A percentile compares a stretch with the other conserved stretches of the same genome.
phyloP scores from a whole-genome alignment of 2,113 vertebrate genomes.

The Conger conger region DNA sequence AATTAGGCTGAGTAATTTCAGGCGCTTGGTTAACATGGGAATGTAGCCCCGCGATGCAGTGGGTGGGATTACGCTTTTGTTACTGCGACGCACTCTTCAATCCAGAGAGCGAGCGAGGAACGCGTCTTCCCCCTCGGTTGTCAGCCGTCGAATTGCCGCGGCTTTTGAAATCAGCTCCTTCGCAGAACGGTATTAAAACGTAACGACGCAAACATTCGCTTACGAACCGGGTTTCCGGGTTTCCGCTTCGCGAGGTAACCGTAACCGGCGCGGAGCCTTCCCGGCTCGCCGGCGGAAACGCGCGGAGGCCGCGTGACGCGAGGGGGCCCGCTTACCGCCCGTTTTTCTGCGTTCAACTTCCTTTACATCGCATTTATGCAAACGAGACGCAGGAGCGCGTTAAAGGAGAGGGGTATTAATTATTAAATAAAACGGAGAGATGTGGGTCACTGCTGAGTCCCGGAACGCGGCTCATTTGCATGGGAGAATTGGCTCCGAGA shows the following conservation, averaged over 20 bases:
- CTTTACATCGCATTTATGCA: constrained; percentile 37
- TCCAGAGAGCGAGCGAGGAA: no score
- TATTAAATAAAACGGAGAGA: constrained; percentile 49
- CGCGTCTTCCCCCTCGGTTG: no score
- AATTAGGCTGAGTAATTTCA: constrained; percentile 7
- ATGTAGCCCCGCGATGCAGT: not conserved
- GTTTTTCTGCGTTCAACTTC: constrained; percentile 19
- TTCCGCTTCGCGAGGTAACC: no score
- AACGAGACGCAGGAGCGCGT: constrained; percentile 47
- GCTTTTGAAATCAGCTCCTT: not conserved
- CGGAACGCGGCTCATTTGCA: constrained; percentile 10
- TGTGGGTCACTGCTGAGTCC: not conserved
- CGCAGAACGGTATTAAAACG: not conserved
- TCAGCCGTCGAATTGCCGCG: no score
- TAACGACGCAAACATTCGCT: not conserved
- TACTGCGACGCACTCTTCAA: not conserved
- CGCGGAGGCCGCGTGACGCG: not conserved
- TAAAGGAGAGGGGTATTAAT: constrained; percentile 38
- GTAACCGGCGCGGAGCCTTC: no score
- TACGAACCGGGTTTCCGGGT: not conserved
- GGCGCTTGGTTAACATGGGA: not conserved
- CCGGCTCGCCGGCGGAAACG: not conserved
- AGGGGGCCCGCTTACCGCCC: constrained; percentile 23
- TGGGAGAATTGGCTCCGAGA: not conserved
- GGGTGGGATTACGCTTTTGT: not conserved